These are phyloP conservation scores for Tachycineta bicolor DNA, from an alignment of 2,113 vertebrate genomes.

Conservation along the genomic window DNA sequence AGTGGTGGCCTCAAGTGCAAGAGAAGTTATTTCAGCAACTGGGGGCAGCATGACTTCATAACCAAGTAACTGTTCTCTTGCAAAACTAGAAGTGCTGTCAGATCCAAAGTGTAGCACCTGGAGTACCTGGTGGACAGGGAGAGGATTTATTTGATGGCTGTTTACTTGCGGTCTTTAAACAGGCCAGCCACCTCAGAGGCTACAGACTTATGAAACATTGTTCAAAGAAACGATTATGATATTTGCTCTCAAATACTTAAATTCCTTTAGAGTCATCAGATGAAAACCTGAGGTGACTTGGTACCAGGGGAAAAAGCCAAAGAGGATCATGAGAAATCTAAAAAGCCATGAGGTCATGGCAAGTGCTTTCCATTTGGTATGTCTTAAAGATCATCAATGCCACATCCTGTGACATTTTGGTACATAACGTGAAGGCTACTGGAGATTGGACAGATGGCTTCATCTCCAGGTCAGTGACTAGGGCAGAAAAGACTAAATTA, in stretches of 20 bases:
- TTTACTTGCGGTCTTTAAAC: neutral
- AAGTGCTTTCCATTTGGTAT: constrained; percentile 21
- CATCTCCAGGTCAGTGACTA: constrained; percentile 3
- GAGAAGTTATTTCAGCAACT: neutral
- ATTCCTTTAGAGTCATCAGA: neutral
- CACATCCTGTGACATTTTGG: neutral
- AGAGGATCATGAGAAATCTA: neutral
- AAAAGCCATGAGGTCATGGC: neutral
- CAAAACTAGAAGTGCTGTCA: neutral
- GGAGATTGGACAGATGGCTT: constrained; percentile 20
- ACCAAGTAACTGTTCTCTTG: neutral
- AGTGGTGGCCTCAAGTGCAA: neutral
- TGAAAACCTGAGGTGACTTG: neutral
- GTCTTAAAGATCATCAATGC: neutral
- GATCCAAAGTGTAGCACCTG: neutral
- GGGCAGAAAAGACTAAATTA: constrained; percentile 20
- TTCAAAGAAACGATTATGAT: neutral
- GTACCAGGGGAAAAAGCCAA: neutral
- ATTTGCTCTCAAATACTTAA: neutral
- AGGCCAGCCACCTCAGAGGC: neutral
- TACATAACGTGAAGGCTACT: neutral
- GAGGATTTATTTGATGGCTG: neutral
- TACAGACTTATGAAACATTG: neutral
- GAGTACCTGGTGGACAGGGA: neutral
- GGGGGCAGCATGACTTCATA: neutral